Conservation (phyloP, 2,113 vertebrate genomes). For the Nipponia nippon region DNA sequence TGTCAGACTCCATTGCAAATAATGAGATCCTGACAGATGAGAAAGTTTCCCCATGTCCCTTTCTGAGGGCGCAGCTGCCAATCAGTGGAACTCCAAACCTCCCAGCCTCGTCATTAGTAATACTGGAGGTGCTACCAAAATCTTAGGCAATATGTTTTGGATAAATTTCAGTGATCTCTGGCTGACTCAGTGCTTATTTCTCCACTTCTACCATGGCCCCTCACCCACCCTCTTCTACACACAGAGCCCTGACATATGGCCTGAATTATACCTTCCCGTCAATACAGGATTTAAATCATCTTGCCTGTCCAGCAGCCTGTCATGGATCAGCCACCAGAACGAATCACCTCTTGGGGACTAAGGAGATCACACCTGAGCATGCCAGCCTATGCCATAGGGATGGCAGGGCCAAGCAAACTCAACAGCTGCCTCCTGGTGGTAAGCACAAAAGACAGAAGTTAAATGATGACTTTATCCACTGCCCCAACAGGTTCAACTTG, state of each 20-base stretch:
- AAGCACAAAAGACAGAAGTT: not conserved
- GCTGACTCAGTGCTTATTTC: conserved; percentile 26
- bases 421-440: not conserved
- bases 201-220: not conserved
- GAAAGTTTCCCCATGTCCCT: not conserved
- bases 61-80: not conserved
- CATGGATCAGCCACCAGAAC: not conserved
- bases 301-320: conserved; percentile 8
- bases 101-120: not conserved
- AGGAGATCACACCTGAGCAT: not conserved
- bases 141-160: not conserved
- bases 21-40: not conserved
- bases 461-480: not conserved
- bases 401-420: not conserved
- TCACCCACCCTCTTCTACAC: not conserved
- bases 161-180: conserved; percentile 1
- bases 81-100: not conserved
- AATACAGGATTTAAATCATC: conserved; percentile 22
- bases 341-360: not conserved
- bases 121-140: not conserved
- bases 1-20: not conserved
- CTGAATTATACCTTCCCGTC: conserved; percentile 21
- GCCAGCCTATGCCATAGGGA: not conserved
- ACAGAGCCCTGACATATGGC: not conserved
- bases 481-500: not conserved